Percentiles rank a stretch among this genome's conserved stretches.
Conservation (phyloP, 1,140 invertebrate genomes). For the Trichogramma pretiosum region DNA sequence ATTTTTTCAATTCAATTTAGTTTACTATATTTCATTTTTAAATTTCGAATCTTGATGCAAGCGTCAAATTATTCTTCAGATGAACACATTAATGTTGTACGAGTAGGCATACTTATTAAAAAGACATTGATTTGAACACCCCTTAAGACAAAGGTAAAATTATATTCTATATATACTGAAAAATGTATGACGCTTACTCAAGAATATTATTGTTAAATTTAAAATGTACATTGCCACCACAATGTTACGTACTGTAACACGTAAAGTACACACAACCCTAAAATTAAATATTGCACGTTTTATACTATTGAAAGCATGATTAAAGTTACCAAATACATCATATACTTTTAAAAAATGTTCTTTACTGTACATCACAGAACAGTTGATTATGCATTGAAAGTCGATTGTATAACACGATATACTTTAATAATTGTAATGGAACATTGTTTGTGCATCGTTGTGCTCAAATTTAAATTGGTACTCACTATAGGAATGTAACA, state of each 20-base stretch:
- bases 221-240: no score
- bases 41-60: slow-evolving; percentile 6
- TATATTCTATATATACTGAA: no score
- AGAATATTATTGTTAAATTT: no score
- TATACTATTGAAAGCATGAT: not conserved
- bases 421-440: slow-evolving; percentile 16
- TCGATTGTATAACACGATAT: slow-evolving; percentile 7
- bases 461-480: slow-evolving; percentile 14
- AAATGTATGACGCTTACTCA: no score
- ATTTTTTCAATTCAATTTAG: not conserved
- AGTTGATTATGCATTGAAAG: slow-evolving; percentile 5
- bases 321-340: no score
- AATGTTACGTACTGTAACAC: no score
- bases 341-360: no score
- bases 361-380: slow-evolving; percentile 16
- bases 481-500: slow-evolving; percentile 18
- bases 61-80: slow-evolving; percentile 8
- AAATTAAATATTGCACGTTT: no score
- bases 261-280: no score
- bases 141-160: no score
- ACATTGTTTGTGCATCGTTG: slow-evolving; percentile 6
- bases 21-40: not conserved
- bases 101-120: not conserved
- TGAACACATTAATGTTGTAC: slow-evolving; percentile 6
- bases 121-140: no score